Evolutionary conservation across 2,113 vertebrate genomes (phyloP).

Genomic region (Paedocypris sp.): DNA sequence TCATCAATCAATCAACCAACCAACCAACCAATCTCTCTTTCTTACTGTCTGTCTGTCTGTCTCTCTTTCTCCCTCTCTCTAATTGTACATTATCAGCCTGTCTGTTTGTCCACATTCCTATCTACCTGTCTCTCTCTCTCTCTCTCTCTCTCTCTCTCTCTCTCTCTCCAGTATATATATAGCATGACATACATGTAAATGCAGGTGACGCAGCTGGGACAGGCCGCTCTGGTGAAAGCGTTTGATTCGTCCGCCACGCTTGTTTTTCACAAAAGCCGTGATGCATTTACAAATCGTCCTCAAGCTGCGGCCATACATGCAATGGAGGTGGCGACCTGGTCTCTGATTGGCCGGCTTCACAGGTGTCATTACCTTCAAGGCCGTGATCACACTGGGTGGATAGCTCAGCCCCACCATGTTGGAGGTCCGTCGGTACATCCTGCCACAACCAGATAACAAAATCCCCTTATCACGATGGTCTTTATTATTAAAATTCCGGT

Average conservation of each 20-base stretch:
- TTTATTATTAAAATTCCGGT: conserved; percentile 13
- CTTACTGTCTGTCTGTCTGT: too few relatives aligned
- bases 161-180: too few relatives aligned
- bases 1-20: too few relatives aligned
- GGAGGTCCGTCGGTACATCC: conserved; percentile 90
- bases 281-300: not conserved
- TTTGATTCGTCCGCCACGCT: not conserved
- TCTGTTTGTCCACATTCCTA: too few relatives aligned
- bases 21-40: too few relatives aligned
- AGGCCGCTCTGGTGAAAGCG: too few relatives aligned
- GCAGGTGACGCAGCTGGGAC: too few relatives aligned
- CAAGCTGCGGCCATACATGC: not conserved
- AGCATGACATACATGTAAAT: too few relatives aligned
- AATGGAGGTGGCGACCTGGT: not conserved
- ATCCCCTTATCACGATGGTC: not conserved
- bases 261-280: not conserved
- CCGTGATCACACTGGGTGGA: conserved; percentile 77
- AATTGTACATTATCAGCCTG: too few relatives aligned
- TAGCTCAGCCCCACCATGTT: conserved; percentile 87
- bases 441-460: conserved; percentile 50
- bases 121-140: too few relatives aligned
- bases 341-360: not conserved
- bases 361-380: conserved; percentile 72
- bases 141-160: too few relatives aligned
- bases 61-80: too few relatives aligned